phyloP scores from a whole-genome alignment of 2,113 vertebrate genomes.

The Prionailurus bengalensis region DNA sequence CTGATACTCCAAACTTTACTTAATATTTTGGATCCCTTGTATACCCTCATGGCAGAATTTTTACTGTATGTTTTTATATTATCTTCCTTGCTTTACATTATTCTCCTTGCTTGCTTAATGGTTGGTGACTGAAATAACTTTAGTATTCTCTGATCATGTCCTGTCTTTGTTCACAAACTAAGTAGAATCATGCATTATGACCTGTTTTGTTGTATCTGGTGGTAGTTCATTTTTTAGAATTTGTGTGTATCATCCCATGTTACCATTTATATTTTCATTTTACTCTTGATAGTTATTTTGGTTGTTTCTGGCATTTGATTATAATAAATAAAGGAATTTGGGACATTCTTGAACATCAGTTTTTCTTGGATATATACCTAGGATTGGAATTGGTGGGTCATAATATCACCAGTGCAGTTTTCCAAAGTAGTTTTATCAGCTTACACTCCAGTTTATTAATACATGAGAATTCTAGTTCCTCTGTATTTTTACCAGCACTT shows the following conservation, averaged over 20 bases:
- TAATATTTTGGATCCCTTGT: not conserved
- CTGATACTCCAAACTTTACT: not conserved
- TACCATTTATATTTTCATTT: slow-evolving; percentile 3
- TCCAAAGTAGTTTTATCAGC: not conserved
- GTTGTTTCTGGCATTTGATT: not conserved
- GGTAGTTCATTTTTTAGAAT: not conserved
- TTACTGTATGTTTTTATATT: not conserved
- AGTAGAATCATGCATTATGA: not conserved
- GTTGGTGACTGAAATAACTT: not conserved
- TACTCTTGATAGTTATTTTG: not conserved
- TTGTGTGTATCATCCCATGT: not conserved
- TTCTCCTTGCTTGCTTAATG: not conserved
- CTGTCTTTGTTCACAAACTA: not conserved
- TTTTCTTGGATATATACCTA: not conserved
- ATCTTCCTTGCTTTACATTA: not conserved
- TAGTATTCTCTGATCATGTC: not conserved
- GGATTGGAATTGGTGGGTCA: not conserved
- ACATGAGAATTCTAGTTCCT: not conserved
- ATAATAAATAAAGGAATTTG: not conserved
- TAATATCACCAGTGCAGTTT: not conserved
- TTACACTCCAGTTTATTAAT: not conserved
- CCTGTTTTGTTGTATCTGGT: not conserved
- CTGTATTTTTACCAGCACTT: not conserved
- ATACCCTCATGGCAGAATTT: not conserved
- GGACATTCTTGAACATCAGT: not conserved